Evolutionary conservation across 2,888 invertebrate species (phyloP).

Genomic region (Chaetoderma sp.): DNA sequence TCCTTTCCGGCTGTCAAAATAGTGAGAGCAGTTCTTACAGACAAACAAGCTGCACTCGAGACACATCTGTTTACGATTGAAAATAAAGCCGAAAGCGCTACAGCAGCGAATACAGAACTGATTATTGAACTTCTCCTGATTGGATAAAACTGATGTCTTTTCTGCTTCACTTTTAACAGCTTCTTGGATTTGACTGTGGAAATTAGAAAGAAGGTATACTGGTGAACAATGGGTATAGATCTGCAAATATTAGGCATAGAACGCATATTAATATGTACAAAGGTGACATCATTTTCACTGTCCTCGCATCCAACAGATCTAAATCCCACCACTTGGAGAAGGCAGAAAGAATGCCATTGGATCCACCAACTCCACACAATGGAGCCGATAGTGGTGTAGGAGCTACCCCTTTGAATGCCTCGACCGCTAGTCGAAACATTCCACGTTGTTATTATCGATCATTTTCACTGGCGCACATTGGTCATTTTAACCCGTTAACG

Average conservation of each 20-base stretch:
- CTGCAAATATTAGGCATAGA: background rate
- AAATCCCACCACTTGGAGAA: too few relatives aligned
- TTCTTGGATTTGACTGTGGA: slow-evolving; percentile 58
- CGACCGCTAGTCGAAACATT: too few relatives aligned
- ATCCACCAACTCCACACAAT: too few relatives aligned
- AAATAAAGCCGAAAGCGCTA: slow-evolving; percentile 61
- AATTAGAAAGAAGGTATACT: background rate
- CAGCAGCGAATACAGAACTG: slow-evolving; percentile 64
- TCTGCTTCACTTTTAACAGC: slow-evolving; percentile 53
- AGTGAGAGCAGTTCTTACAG: slow-evolving; percentile 64
- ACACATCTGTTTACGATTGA: slow-evolving; percentile 65
- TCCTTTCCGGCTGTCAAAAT: slow-evolving; percentile 49
- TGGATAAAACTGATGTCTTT: slow-evolving; percentile 48
- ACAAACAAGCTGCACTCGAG: slow-evolving; percentile 59
- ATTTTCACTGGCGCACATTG: too few relatives aligned
- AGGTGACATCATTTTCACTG: too few relatives aligned
- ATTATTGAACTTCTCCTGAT: slow-evolving; percentile 57
- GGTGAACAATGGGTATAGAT: too few relatives aligned
- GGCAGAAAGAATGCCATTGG: too few relatives aligned
- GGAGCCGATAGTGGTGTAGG: too few relatives aligned
- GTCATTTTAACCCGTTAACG: too few relatives aligned
- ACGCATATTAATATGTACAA: too few relatives aligned
- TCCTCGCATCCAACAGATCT: background rate
- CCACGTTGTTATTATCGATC: too few relatives aligned
- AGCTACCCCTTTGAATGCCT: too few relatives aligned